These are phyloP conservation scores for Aphelenchoides fujianensis DNA, from an alignment of 1,140 invertebrate species.

Conservation along the genomic window DNA sequence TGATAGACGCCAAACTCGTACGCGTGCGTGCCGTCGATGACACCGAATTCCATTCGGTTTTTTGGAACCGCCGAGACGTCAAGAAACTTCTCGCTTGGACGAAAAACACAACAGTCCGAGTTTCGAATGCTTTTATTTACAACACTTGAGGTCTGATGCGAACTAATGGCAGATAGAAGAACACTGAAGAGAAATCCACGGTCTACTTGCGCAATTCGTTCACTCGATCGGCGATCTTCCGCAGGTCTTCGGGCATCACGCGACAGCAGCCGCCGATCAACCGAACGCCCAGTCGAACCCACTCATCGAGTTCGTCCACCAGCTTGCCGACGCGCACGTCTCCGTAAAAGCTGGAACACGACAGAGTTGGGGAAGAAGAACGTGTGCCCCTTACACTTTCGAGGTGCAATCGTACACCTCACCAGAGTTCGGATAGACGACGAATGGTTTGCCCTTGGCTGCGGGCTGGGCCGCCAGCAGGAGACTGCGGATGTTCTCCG, in stretches of 20 bases:
- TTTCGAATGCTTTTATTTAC: no score
- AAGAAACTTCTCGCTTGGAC: not conserved
- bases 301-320: not conserved
- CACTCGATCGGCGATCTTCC: not conserved
- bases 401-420: not conserved
- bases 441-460: constrained; percentile 5
- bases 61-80: not conserved
- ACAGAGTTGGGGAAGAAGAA: not conserved
- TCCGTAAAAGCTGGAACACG: not conserved
- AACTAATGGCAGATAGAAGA: not conserved
- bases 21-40: not conserved
- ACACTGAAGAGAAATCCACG: not conserved
- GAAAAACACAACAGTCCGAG: not conserved
- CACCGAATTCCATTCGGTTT: not conserved
- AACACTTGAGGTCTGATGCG: not conserved
- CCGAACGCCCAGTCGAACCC: not conserved
- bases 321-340: not conserved
- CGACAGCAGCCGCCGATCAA: constrained; percentile 22
- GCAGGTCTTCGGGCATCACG: constrained; percentile 15
- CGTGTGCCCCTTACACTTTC: not conserved
- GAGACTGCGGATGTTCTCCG: constrained; percentile 6
- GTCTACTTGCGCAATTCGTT: not conserved
- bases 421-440: constrained; percentile 21
- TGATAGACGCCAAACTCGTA: not conserved
- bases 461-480: not conserved